Base-by-base conservation (phyloP, 2,797 vertebrate genomes). In the Channallabes apus region DNA sequence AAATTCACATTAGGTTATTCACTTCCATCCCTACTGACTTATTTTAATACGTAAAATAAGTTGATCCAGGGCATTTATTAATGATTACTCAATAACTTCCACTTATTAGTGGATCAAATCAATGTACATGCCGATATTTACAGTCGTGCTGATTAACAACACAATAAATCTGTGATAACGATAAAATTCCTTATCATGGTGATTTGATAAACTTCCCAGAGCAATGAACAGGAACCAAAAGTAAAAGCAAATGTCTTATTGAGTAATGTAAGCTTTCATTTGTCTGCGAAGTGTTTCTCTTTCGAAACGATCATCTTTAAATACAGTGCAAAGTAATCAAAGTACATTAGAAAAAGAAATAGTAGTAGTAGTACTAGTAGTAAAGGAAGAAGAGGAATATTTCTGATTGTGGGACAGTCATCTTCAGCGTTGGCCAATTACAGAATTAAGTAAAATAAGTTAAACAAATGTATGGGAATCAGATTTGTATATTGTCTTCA, bases 91-190 rank as follows among this genome's bases (percentile, higher is more conserved):
- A 61, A 35, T 35, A 14, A 35, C 24, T 22, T 58, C 6, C 6
- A 76, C 38, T 41, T 51, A 54, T 76, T 32, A 58, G 46, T 46
- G 41, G 41, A 46, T 54, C 46, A 18, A 9, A 59, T 61, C 56
- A 61, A 29, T 14, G 56, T 35, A 9, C 56, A 38, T 38, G 29
- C 5, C 56, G 38, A 61, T 35, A 59, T 61, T 61, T 14, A 35
- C 6, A 7, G 18, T 24, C 0, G 29, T 61, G 5, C 29, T 24
- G 75, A 22, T 78, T 59, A 35, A 24, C 73, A 77, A 58, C 11
- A 61, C 75, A 35, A 35, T 78, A 78, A 61, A 78, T 20, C 75
- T 38, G 5, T 24, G 56, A 78, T 61, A 61, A 59, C n/a, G 56
- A 59, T 35, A 22, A 35, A 77, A 35, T 20, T 24, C 29, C 11